Percentiles rank a stretch among this genome's conserved stretches.
Conservation (phyloP, 2,888 invertebrate genomes). For the Aricia artaxerxes region DNA sequence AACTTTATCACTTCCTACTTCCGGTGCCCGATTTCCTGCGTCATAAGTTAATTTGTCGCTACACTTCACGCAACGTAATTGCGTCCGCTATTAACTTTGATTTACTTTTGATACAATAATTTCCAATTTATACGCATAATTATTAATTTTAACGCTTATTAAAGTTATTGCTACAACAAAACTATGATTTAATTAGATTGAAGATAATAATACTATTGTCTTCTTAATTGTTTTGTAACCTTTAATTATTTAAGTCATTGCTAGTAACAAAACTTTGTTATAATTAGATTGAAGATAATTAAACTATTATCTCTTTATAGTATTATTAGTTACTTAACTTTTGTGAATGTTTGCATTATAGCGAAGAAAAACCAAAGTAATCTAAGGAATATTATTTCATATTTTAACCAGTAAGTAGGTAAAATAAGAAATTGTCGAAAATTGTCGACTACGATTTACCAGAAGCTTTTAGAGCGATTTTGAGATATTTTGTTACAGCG, state of each 20-base stretch:
- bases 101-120: conserved; percentile 36
- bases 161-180: not conserved
- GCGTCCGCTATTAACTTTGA: conserved; percentile 37
- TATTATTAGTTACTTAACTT: no score
- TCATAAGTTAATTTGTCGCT: conserved; percentile 47
- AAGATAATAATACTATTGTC: no score
- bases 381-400: not conserved
- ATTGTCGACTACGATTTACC: no score
- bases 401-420: no score
- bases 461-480: no score
- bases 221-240: no score
- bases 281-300: no score
- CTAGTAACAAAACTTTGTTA: no score
- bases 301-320: no score
- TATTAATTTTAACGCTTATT: not conserved
- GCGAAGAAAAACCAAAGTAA: not conserved
- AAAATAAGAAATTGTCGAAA: no score
- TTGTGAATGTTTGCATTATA: not conserved
- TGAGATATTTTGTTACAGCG: no score
- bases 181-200: not conserved
- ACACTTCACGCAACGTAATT: conserved; percentile 37
- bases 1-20: conserved; percentile 77
- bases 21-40: conserved; percentile 63
- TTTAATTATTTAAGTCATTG: not conserved
- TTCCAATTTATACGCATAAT: not conserved